Evolutionary conservation across 2,797 vertebrate species (phyloP).

Genomic region (Rousettus madagascariensis): DNA sequence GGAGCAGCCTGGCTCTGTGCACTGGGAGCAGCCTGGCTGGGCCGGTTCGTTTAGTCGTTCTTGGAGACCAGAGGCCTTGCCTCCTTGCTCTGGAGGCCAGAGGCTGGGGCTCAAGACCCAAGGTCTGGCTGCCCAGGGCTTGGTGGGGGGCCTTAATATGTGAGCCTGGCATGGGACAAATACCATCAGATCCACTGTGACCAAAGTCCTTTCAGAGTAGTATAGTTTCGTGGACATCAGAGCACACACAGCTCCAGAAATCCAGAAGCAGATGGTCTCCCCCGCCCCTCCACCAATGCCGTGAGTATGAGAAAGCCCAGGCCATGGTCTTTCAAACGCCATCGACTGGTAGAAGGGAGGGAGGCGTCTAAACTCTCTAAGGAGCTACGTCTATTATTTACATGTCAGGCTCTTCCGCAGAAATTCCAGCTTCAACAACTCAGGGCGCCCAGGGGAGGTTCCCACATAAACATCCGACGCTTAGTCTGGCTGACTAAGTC

Average conservation of each 20-base stretch:
- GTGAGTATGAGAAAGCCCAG: fast-evolving
- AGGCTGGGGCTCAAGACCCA: neutral
- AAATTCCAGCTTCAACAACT: neutral
- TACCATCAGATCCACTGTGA: neutral
- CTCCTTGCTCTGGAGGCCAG: neutral
- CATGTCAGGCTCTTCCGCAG: fast-evolving
- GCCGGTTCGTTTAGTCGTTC: neutral
- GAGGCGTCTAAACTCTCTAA: neutral
- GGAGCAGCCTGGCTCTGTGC: too few relatives aligned
- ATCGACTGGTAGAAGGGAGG: too few relatives aligned
- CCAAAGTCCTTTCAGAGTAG: neutral
- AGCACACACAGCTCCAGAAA: neutral
- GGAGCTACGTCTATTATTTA: neutral
- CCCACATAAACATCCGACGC: fast-evolving
- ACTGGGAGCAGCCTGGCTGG: neutral
- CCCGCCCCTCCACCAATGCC: neutral
- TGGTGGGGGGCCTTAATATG: neutral
- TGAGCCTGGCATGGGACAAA: neutral
- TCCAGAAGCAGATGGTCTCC: neutral
- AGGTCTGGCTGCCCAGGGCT: neutral
- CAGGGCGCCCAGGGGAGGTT: too few relatives aligned
- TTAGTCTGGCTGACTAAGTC: fast-evolving
- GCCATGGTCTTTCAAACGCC: neutral
- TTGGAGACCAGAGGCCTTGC: neutral
- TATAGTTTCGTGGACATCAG: fast-evolving